Evolutionary conservation across 2,888 invertebrate genomes (phyloP).

Genomic region (Drosophila rellima): DNA sequence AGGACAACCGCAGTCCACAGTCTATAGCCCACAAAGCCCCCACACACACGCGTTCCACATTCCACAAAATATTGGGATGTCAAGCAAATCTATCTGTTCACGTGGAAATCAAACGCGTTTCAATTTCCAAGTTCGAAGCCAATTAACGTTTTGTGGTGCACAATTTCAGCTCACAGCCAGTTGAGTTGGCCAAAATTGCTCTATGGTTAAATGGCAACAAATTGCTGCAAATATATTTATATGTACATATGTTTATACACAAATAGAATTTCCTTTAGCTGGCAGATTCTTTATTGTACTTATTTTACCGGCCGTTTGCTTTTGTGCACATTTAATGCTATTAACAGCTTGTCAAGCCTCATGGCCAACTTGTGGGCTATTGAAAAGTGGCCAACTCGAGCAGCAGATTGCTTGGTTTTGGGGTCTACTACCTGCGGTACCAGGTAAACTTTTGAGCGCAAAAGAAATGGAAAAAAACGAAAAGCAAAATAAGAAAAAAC

Average conservation of each 20-base stretch:
- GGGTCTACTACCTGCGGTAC: slow-evolving; percentile 11
- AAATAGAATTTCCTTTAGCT: slow-evolving; percentile 28
- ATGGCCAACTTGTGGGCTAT: slow-evolving; percentile 48
- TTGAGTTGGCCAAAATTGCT: slow-evolving; percentile 27
- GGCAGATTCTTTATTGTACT: slow-evolving; percentile 17
- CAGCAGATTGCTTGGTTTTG: slow-evolving; percentile 7
- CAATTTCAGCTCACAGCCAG: slow-evolving; percentile 36
- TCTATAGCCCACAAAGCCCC: slow-evolving; percentile 11
- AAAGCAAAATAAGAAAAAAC: background rate
- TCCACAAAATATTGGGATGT: slow-evolving; percentile 17
- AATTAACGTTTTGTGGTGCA: slow-evolving; percentile 55
- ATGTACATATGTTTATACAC: background rate
- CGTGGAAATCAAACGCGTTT: slow-evolving; percentile 50
- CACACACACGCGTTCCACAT: slow-evolving; percentile 8
- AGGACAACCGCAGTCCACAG: slow-evolving; percentile 43
- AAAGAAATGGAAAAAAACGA: slow-evolving; percentile 2
- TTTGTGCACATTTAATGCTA: slow-evolving; percentile 56
- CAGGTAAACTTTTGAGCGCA: slow-evolving; percentile 30
- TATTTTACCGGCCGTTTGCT: slow-evolving; percentile 23
- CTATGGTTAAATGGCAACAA: slow-evolving; percentile 43
- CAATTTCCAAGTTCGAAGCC: slow-evolving; percentile 44
- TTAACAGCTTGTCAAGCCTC: slow-evolving; percentile 66
- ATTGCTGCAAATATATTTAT: slow-evolving; percentile 19
- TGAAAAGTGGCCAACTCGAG: slow-evolving; percentile 25
- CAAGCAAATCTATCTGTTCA: slow-evolving; percentile 35